Evolutionary conservation across 1,140 invertebrate species (phyloP), one percentile per base, ranked within the genome.

Genomic region (Psix sp.): DNA sequence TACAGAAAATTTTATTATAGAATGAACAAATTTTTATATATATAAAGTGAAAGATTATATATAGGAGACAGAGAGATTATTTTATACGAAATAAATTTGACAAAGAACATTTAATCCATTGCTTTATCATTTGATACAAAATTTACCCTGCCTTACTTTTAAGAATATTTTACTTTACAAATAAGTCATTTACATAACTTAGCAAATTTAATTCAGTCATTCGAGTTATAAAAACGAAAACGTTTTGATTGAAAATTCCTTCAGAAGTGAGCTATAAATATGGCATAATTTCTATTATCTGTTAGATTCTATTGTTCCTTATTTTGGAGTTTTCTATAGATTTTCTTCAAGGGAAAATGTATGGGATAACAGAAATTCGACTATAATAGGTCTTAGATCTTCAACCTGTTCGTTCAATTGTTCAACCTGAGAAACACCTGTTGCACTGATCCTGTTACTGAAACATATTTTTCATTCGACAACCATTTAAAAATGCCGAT

Each of bases 61-160:
- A 63, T 54, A 56, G 48, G 48, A 54, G 17, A 48, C 43, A 66
- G 54, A 83, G 67, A 86, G 76, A 85, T 82, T 79, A 85, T 86
- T 86, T 86, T 86, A 85, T 85, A 86, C 77, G 72, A 84, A 85
- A 86, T 84, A 82, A 84, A 86, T 80, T 60, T 17, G 0, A 54
- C 11, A 36, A 31, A 56, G 14, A 56, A 66, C 15, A 29, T 17
- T 48, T 9, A 20, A 17, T 15, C 54, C 11, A 29, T 39, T 31
- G 54, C 40, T 31, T 46, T 20, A 11, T 40, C n/a, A 21, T n/a
- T 57, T 46, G n/a, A n/a, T n/a, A n/a, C n/a, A 36, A 17, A 43
- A 14, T 38, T 43, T 20, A 26, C 54, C 29, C 42, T 11, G 45
- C 17, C n/a, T n/a, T n/a, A n/a, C 40, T 11, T 2, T 35, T 13